Percentiles rank a stretch among this genome's conserved stretches.
Evolutionary conservation across 2,797 vertebrate species (phyloP).

Genomic region (Sternotherus odoratus): DNA sequence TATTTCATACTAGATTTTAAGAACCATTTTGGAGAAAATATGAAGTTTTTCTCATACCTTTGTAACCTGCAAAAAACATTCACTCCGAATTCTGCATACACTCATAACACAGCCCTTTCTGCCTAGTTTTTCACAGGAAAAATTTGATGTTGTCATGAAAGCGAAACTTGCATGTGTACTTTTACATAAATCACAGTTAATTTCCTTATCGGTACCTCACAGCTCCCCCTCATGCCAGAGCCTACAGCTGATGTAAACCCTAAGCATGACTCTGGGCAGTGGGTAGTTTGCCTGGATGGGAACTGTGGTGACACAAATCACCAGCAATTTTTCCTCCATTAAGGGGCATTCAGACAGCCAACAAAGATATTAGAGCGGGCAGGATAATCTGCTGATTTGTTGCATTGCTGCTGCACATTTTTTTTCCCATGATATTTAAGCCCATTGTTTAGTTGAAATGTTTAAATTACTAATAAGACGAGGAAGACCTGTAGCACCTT

Average conservation of each 20-base stretch:
- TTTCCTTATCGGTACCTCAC: neutral
- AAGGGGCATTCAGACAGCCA: neutral
- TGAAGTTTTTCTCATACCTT: neutral
- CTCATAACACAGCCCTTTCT: neutral
- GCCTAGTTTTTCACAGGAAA: neutral
- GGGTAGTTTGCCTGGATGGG: neutral
- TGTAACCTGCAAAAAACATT: neutral
- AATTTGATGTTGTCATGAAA: neutral
- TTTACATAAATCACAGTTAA: neutral
- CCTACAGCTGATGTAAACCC: neutral
- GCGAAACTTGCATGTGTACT: neutral
- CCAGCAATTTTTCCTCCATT: neutral
- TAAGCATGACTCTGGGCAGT: neutral
- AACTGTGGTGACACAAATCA: neutral
- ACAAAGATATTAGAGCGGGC: neutral
- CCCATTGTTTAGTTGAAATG: neutral
- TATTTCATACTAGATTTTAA: neutral
- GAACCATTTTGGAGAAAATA: neutral
- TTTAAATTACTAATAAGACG: neutral
- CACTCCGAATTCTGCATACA: neutral
- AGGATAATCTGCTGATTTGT: neutral
- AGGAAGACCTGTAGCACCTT: too few relatives aligned
- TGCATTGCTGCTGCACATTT: neutral
- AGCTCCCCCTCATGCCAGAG: neutral
- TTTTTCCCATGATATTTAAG: neutral